A percentile compares a stretch with the other conserved stretches of the same genome.
These are phyloP conservation scores for Podotricha telesiphe DNA, from an alignment of 2,888 invertebrate genomes.

Conservation along the genomic window DNA sequence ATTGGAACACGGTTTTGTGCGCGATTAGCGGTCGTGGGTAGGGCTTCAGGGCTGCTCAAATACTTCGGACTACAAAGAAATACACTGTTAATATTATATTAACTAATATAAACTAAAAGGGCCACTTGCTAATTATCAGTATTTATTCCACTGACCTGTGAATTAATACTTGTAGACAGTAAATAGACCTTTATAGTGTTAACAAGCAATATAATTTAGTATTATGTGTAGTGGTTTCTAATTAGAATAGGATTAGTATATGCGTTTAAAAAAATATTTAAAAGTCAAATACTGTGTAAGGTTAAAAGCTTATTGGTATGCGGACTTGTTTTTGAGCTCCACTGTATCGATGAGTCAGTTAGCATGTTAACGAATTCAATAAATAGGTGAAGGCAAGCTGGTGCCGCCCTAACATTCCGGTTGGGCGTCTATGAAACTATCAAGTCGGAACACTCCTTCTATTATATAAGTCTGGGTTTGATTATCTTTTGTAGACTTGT, in stretches of 20 bases:
- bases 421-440: conserved; percentile 13
- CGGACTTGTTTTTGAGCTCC: conserved; percentile 5
- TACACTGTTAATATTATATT: neutral
- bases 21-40: neutral
- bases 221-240: too few species aligned
- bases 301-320: neutral
- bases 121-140: neutral
- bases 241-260: neutral
- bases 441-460: neutral
- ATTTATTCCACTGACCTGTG: neutral
- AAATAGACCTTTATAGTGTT: too few species aligned
- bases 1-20: conserved; percentile 25
- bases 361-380: conserved; percentile 47
- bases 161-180: neutral
- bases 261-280: too few species aligned
- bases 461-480: neutral
- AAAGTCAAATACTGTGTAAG: too few species aligned
- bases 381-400: conserved; percentile 71
- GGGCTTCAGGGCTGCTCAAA: conserved; percentile 20
- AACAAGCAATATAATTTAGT: too few species aligned
- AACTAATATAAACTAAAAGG: neutral
- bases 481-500: neutral
- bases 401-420: conserved; percentile 32
- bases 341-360: conserved; percentile 37
- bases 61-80: neutral